phyloP scores from a whole-genome alignment of 2,888 invertebrate species.

The Limnephilus marmoratus region DNA sequence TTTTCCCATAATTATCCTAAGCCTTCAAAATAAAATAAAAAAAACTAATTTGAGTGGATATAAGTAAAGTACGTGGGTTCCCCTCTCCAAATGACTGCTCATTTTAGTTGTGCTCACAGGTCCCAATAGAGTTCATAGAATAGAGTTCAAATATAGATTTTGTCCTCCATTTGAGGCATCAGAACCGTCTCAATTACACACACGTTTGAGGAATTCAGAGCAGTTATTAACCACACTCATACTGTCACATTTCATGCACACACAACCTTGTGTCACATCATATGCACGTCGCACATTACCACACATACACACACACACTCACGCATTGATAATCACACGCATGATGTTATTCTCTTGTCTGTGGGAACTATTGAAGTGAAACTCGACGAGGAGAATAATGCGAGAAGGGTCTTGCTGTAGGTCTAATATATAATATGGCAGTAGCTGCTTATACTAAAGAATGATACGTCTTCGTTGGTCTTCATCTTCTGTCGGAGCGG shows the following conservation, averaged over 20 bases:
- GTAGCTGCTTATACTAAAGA: neutral
- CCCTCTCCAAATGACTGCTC: neutral
- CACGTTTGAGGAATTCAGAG: slow-evolving; percentile 42
- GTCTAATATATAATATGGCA: neutral
- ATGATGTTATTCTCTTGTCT: neutral
- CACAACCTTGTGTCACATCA: neutral
- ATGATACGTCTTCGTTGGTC: neutral
- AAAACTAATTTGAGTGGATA: neutral
- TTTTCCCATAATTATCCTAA: too few species aligned
- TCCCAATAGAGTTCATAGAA: neutral
- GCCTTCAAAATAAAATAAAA: too few species aligned
- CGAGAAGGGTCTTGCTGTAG: neutral
- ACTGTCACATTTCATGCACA: neutral
- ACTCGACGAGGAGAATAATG: neutral
- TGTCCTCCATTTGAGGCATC: neutral
- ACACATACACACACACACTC: neutral
- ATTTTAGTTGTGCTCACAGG: slow-evolving; percentile 4
- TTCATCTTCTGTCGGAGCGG: neutral
- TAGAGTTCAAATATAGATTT: neutral
- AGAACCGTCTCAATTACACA: slow-evolving; percentile 34
- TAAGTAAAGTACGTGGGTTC: neutral
- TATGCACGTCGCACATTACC: neutral
- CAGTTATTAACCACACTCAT: slow-evolving; percentile 23
- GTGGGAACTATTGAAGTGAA: slow-evolving; percentile 34
- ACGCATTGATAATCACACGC: slow-evolving; percentile 6